Conservation (phyloP, 2,888 invertebrate genomes). For the Ennomos fuscantarius region DNA sequence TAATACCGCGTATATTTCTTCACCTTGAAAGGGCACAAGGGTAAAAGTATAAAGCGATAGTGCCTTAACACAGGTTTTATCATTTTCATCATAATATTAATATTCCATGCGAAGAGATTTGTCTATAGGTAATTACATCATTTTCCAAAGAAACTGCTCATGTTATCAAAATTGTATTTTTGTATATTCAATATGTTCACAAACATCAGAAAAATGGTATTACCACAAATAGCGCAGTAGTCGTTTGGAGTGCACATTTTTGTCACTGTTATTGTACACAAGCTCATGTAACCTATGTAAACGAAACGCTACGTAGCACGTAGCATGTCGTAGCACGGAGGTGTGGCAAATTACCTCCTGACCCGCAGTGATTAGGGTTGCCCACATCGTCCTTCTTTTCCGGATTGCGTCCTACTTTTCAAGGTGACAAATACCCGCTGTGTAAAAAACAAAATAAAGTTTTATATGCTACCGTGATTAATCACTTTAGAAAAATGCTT, state of each 20-base stretch:
- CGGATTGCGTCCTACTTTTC: conserved; percentile 2
- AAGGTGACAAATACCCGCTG: background rate
- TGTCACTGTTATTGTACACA: conserved; percentile 42
- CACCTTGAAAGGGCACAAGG: conserved; percentile 32
- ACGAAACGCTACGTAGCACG: conserved; percentile 23
- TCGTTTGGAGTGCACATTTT: conserved; percentile 41
- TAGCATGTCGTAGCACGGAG: conserved; percentile 22
- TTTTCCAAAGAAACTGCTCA: no score
- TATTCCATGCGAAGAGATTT: no score
- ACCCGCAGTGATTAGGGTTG: conserved; percentile 15
- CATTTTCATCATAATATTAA: background rate
- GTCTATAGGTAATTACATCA: no score
- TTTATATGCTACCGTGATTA: background rate
- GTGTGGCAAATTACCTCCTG: conserved; percentile 8
- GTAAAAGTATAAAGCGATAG: conserved; percentile 22
- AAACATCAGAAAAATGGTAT: conserved; percentile 19
- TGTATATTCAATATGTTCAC: background rate
- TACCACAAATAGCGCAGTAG: conserved; percentile 27
- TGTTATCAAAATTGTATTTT: no score
- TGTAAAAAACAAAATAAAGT: background rate
- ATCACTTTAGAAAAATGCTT: background rate
- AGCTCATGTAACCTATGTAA: conserved; percentile 34
- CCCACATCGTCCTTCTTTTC: background rate
- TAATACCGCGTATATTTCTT: conserved; percentile 33
- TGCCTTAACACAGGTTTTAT: conserved; percentile 17